A percentile compares a stretch with the other conserved stretches of the same genome.
phyloP scores from a whole-genome alignment of 2,797 vertebrate species.

The Sebastes nivosus region DNA sequence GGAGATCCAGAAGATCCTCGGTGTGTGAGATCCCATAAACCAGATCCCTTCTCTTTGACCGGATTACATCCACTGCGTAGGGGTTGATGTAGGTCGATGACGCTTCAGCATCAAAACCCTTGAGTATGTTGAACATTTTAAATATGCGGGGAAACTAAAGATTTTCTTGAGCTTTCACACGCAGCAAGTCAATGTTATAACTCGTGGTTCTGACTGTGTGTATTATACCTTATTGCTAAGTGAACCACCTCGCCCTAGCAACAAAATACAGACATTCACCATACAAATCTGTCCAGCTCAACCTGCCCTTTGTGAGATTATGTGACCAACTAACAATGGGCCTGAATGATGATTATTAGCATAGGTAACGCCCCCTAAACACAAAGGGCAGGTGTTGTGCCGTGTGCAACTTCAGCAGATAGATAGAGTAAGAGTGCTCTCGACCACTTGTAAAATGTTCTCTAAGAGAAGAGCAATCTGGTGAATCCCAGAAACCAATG shows the following conservation, averaged over 20 bases:
- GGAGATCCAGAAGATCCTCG: constrained; percentile 79
- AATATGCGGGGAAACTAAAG: not conserved
- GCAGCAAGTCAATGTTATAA: not conserved
- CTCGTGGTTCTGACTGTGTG: not conserved
- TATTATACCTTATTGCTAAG: constrained; percentile 39
- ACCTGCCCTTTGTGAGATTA: constrained; percentile 13
- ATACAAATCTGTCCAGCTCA: not conserved
- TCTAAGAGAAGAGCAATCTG: no score
- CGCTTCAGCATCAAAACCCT: constrained; percentile 11
- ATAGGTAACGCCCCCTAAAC: no score
- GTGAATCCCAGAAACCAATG: no score
- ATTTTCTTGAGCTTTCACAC: not conserved
- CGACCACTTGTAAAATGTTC: no score
- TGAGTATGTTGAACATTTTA: constrained; percentile 23
- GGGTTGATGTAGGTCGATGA: constrained; percentile 75
- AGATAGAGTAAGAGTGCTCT: no score
- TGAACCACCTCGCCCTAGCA: constrained; percentile 57
- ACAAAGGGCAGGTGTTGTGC: no score
- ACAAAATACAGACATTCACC: constrained; percentile 51
- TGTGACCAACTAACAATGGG: not conserved
- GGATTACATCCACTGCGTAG: constrained; percentile 81
- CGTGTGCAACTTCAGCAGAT: no score
- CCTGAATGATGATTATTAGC: no score
- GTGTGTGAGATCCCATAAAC: constrained; percentile 79
- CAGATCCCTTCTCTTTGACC: constrained; percentile 79